Evolutionary conservation across 2,797 vertebrate genomes (phyloP).

Genomic region (Limnodromus scolopaceus): DNA sequence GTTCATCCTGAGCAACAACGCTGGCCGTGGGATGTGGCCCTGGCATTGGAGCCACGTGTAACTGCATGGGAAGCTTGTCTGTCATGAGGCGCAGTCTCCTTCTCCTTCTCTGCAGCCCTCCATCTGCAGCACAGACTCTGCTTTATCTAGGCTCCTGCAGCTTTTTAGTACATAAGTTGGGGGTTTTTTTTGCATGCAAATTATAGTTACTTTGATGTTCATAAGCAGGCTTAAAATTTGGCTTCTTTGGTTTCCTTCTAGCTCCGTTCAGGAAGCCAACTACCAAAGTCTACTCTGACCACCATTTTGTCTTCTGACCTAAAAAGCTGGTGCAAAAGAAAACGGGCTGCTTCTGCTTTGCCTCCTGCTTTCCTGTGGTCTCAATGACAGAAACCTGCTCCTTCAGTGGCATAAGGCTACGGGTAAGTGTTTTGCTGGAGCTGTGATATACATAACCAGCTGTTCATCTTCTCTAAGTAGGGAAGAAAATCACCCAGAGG

Average conservation of each 20-base stretch:
- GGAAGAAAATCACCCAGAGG: constrained; percentile 23
- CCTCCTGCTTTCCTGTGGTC: neutral
- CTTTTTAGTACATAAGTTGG: fast-evolving
- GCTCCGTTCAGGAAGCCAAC: neutral
- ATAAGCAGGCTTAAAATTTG: neutral
- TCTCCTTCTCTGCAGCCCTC: neutral
- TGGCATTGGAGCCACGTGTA: fast-evolving
- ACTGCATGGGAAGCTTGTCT: neutral
- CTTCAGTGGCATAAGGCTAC: neutral
- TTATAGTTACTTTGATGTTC: neutral
- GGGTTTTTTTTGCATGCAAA: neutral
- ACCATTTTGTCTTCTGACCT: neutral
- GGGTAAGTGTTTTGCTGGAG: neutral
- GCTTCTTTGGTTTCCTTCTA: neutral
- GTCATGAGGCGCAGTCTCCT: neutral
- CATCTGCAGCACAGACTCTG: neutral
- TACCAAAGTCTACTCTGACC: neutral
- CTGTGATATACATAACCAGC: neutral
- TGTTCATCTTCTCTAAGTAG: constrained; percentile 38
- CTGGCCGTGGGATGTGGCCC: fast-evolving
- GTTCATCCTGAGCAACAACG: neutral
- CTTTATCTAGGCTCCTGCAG: neutral
- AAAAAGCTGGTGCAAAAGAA: neutral
- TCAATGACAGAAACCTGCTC: neutral
- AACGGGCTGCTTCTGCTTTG: neutral